Conservation (phyloP, 2,888 invertebrate species). For the Bhutanitis thaidina region DNA sequence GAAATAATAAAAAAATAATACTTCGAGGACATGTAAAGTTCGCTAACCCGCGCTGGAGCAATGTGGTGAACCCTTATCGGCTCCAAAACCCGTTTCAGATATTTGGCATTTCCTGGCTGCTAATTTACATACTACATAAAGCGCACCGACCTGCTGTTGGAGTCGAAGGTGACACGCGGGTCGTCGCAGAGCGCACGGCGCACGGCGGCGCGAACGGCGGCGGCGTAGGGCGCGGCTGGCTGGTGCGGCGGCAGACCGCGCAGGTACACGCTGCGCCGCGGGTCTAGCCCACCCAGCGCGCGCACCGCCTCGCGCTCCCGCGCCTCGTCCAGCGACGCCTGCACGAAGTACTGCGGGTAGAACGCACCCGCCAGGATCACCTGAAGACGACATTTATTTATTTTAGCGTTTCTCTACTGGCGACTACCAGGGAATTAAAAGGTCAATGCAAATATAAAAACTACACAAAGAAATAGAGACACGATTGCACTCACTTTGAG, state of each 20-base stretch:
- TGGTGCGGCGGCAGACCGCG: slow-evolving; percentile 80
- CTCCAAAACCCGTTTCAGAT: no score
- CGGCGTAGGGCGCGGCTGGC: slow-evolving; percentile 85
- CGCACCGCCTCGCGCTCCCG: slow-evolving; percentile 84
- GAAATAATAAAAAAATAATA: no score
- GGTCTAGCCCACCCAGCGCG: slow-evolving; percentile 85
- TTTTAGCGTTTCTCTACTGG: no score
- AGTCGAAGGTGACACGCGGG: slow-evolving; percentile 73
- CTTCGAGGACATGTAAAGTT: no score
- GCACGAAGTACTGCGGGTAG: slow-evolving; percentile 94
- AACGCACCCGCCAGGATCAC: slow-evolving; percentile 92
- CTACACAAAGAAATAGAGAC: no score
- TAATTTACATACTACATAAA: no score
- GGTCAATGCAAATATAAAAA: no score
- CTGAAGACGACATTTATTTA: no score
- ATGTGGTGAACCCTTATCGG: no score
- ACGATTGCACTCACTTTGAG: slow-evolving; percentile 46
- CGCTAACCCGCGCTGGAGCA: no score
- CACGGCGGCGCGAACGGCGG: slow-evolving; percentile 81
- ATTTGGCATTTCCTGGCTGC: no score
- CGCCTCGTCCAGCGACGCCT: slow-evolving; percentile 68
- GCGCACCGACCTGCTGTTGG: slow-evolving; percentile 61
- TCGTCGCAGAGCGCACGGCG: slow-evolving; percentile 69
- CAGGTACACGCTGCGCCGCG: slow-evolving; percentile 83
- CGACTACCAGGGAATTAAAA: no score